Conservation (phyloP, 1,140 invertebrate species). For the Trissolcus basalis region DNA sequence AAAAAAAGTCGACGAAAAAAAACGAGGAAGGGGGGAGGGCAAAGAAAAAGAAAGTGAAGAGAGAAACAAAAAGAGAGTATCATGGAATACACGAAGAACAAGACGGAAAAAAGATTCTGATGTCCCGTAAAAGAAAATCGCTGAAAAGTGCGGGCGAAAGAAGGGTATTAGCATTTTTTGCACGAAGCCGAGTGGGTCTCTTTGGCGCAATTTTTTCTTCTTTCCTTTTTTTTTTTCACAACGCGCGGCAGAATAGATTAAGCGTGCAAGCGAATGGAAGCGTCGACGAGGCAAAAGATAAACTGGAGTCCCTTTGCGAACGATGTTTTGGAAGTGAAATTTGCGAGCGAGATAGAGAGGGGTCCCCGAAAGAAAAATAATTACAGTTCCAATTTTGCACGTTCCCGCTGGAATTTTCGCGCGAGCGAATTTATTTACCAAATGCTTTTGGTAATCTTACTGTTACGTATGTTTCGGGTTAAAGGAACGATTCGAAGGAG, state of each 20-base stretch:
- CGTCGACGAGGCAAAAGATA: constrained; percentile 59
- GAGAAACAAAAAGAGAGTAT: constrained; percentile 1
- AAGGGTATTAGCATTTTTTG: constrained; percentile 57
- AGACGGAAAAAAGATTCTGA: constrained; percentile 4
- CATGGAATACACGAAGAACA: background rate
- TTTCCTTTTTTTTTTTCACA: constrained; percentile 25
- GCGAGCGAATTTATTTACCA: constrained; percentile 60
- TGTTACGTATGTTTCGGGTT: constrained; percentile 33
- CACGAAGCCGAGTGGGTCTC: constrained; percentile 52
- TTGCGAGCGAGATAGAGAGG: constrained; percentile 46
- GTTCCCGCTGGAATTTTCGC: constrained; percentile 48
- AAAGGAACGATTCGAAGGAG: constrained; percentile 41
- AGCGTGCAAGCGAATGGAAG: constrained; percentile 46
- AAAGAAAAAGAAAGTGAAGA: background rate
- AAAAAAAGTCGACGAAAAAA: constrained; percentile 16
- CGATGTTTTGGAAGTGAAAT: constrained; percentile 57
- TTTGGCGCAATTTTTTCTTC: constrained; percentile 49
- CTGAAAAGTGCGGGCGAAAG: constrained; percentile 37
- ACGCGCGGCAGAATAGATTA: constrained; percentile 39
- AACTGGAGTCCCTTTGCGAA: constrained; percentile 50
- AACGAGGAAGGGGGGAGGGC: background rate
- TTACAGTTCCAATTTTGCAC: constrained; percentile 66
- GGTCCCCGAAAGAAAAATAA: constrained; percentile 64
- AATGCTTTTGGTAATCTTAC: constrained; percentile 59
- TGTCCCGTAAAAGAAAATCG: constrained; percentile 32